These are phyloP conservation scores for Ciconia maguari DNA, from an alignment of 2,113 vertebrate species.

Conservation along the genomic window DNA sequence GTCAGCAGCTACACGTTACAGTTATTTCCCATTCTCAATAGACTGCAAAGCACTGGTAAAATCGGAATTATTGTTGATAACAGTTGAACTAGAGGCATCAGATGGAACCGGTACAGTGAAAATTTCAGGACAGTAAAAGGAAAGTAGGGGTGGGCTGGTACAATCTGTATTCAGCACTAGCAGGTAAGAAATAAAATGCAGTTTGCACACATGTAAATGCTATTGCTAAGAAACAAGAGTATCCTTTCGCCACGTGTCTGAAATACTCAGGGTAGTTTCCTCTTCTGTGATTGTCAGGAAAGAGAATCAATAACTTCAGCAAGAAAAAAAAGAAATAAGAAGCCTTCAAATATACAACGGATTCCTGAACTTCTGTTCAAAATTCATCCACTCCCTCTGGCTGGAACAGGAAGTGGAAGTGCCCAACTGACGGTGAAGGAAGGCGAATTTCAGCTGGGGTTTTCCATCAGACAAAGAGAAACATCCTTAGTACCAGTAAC, in stretches of 20 bases:
- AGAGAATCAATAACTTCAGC: not conserved
- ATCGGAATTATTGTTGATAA: rapidly evolving
- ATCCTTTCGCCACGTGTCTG: not conserved
- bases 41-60: not conserved
- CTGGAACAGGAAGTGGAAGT: not conserved
- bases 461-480: not conserved
- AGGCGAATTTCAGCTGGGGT: not conserved
- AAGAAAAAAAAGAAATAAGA: not conserved
- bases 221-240: not conserved
- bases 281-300: not conserved
- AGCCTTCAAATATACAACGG: not conserved
- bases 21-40: not conserved
- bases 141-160: not conserved
- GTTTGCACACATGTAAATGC: not conserved
- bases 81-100: not conserved
- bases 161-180: not conserved
- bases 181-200: not conserved
- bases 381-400: not conserved
- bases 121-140: not conserved
- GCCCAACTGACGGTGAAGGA: not conserved
- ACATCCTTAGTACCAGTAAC: not conserved
- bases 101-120: not conserved
- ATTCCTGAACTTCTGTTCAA: not conserved
- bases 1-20: rapidly evolving
- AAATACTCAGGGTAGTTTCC: not conserved